Base-by-base conservation (phyloP, 2,113 vertebrate species). In the Elephas maximus region DNA sequence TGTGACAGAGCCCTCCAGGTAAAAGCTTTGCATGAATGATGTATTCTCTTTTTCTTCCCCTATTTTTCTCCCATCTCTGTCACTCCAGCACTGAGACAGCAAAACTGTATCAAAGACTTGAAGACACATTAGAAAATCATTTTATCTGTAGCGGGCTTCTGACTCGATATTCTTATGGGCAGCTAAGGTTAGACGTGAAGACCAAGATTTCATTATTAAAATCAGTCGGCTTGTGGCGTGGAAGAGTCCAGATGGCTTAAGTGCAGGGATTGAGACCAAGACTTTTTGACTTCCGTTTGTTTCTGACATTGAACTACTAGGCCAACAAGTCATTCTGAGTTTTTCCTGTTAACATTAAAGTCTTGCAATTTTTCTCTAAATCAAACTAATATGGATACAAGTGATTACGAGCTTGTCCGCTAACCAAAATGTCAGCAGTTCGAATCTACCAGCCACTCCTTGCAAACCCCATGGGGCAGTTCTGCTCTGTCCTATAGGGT, bases 191-290 rank as follows among this genome's bases (percentile, higher is more conserved):
- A 87, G 88, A 96, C 96, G 81, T 73, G 65, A 91, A 97, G 93
- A 95, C 97, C 97, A 98, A 88, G 94, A 92, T 96, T 93, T 84
- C 86, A 90, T 98, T 91, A 98, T 98, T 97, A 97, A 95, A 96
- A 97, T 98, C 97, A 98, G 97, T 97, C 97, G 96, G 83, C 92
- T 97, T 95, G 94, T 97, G 96, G 93, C 8, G 60, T 98, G 95
- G 97, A 93, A 83, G 95, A 98, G 95, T 97, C 97, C 97, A 98
- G 95, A 96, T 97, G 95, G 96, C 94, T 98, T 97, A 97, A 98
- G 92, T 98, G 97, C 97, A 98, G 94, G 94, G 96, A 97, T 97
- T 93, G 95, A 98, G 95, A 95, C 94, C 88, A 2, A 97, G 74
- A 65, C 91, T 26, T 92, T 96, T 97, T 97, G 97, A 96, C 93